phyloP scores from a whole-genome alignment of 2,113 vertebrate species.

The Sturnus vulgaris region DNA sequence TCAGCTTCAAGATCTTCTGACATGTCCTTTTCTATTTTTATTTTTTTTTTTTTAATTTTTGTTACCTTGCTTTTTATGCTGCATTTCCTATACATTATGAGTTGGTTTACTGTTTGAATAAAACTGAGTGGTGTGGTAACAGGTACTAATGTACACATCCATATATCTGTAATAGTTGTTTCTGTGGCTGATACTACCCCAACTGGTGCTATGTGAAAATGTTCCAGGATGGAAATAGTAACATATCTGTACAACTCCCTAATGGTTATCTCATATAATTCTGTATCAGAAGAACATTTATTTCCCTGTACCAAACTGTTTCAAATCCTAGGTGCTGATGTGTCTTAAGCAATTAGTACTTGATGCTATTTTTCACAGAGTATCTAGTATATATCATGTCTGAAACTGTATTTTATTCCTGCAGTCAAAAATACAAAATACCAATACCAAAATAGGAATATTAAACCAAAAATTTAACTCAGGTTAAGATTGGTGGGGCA shows the following conservation, averaged over 20 bases:
- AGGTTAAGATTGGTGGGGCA: fast-evolving
- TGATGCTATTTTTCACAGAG: background rate
- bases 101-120: background rate
- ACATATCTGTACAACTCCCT: background rate
- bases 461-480: background rate
- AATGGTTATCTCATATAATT: background rate
- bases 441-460: background rate
- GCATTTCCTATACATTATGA: background rate
- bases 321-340: background rate
- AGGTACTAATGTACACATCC: background rate
- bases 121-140: background rate
- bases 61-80: background rate
- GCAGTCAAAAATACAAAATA: background rate
- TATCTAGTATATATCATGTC: background rate
- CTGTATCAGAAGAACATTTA: background rate
- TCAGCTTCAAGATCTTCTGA: background rate
- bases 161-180: background rate
- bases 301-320: background rate
- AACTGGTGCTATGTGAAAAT: background rate
- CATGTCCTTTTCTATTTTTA: fast-evolving
- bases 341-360: background rate
- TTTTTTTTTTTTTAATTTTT: background rate
- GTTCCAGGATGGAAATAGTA: background rate
- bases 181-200: background rate
- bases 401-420: background rate